Evolutionary conservation across 2,888 invertebrate genomes (phyloP).

Genomic region (Hyppa rectilinea): DNA sequence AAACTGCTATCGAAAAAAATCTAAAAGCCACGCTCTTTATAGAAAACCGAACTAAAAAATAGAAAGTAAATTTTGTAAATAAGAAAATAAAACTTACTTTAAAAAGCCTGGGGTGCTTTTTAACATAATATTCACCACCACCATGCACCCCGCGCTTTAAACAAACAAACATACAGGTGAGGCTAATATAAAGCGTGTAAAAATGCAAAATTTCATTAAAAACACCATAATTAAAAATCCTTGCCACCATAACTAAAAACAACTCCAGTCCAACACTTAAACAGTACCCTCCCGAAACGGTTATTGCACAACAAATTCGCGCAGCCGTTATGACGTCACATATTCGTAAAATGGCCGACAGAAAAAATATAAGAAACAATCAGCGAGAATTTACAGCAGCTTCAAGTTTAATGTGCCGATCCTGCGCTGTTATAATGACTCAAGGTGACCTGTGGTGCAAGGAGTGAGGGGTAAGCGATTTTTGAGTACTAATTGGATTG

Average conservation of each 20-base stretch:
- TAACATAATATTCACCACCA: no score
- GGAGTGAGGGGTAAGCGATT: conserved; percentile 44
- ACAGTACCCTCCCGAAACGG: conserved; percentile 27
- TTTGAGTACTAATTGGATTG: background rate
- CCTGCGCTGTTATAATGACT: conserved; percentile 82
- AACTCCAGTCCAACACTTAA: conserved; percentile 17
- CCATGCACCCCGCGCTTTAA: no score
- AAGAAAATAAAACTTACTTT: no score
- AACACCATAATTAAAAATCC: conserved; percentile 24
- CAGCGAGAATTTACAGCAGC: conserved; percentile 80
- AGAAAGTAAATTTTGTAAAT: no score
- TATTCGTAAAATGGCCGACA: conserved; percentile 49
- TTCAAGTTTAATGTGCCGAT: conserved; percentile 84
- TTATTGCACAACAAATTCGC: conserved; percentile 55
- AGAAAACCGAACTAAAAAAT: no score
- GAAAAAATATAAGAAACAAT: conserved; percentile 78
- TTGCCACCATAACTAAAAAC: conserved; percentile 19
- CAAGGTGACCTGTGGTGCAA: conserved; percentile 61
- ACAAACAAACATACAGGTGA: no score
- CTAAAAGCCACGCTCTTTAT: no score
- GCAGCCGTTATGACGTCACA: conserved; percentile 58
- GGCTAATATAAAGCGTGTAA: no score
- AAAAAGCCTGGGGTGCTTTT: no score
- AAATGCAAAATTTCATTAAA: no score
- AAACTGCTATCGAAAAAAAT: background rate